A percentile compares a stretch with the other conserved stretches of the same genome.
These are phyloP conservation scores for Drosophila auraria DNA, from an alignment of 1,140 invertebrate species.

Conservation along the genomic window DNA sequence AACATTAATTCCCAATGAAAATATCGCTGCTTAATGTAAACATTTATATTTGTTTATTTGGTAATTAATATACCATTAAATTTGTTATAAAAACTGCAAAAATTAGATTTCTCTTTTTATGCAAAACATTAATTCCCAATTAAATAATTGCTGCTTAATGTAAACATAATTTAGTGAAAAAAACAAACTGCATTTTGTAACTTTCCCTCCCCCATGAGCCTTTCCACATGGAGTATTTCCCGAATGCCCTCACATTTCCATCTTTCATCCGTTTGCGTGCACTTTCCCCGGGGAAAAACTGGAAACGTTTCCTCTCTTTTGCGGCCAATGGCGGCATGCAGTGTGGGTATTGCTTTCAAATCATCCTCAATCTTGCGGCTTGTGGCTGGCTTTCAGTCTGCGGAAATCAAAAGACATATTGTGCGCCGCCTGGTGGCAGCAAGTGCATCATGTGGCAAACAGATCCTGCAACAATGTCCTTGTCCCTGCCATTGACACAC, in stretches of 20 bases:
- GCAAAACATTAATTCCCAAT: neutral
- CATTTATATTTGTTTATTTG: too few relatives aligned
- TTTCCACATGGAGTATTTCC: neutral
- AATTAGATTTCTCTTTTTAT: neutral
- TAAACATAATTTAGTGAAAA: neutral
- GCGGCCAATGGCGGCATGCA: neutral
- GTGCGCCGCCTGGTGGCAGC: slow-evolving; percentile 47
- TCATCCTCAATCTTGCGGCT: slow-evolving; percentile 42
- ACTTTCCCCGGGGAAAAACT: slow-evolving; percentile 1
- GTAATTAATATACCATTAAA: too few relatives aligned
- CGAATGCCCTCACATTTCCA: too few relatives aligned
- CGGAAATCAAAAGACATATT: slow-evolving; percentile 77
- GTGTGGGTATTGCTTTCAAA: slow-evolving; percentile 45
- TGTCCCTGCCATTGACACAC: slow-evolving; percentile 59
- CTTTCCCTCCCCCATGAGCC: neutral
- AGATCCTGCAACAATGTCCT: slow-evolving; percentile 56
- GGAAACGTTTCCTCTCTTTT: slow-evolving; percentile 12
- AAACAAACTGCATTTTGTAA: neutral
- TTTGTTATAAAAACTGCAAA: too few relatives aligned
- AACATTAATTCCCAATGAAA: too few relatives aligned
- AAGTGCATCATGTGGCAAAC: slow-evolving; percentile 74
- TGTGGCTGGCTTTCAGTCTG: slow-evolving; percentile 57
- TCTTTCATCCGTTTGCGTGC: neutral
- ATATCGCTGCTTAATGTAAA: too few relatives aligned
- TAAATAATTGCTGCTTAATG: neutral